Evolutionary conservation across 2,797 vertebrate species (phyloP), one percentile per base, ranked within the genome.

Genomic region (Ctenopoma kingsleyae): DNA sequence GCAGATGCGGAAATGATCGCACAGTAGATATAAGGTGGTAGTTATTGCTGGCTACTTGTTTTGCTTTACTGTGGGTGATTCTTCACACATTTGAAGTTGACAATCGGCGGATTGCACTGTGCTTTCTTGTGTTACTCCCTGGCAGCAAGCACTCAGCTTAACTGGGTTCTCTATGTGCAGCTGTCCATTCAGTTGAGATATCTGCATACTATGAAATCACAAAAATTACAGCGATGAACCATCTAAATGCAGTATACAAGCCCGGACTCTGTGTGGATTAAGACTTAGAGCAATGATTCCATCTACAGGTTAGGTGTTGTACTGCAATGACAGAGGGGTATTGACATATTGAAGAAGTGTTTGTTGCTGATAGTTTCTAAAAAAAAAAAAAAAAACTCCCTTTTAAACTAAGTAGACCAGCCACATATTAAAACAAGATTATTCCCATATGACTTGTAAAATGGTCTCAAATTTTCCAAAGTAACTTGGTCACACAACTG

Each of bases 401-500:
- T 88, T 91, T 90, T 69, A 77, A 81, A 84, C 57, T 71, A 90
- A 86, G 88, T 88, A 94, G 91, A 90, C 92, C 91, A 87, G 90
- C 87, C 91, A 93, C 88, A 89, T 83, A 85, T 89, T 87, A 89
- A 91, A 92, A 92, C 44, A 73, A 73, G 87, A 81, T 74, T 78
- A 22, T 81, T 68, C 83, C 59, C 35, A 67, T 73, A 78, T 75
- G 70, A 88, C 68, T 88, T 75, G 78, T 88, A 91, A 92, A 94
- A 92, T 85, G 80, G 78, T 93, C 87, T 76, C 55, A 73, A 84
- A 81, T 71, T 82, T 82, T 80, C 65, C 72, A 79, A 90, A 86
- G 79, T 79, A 88, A 91, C 90, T 94, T 94, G 92, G 93, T 95
- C 93, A 93, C 89, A 90, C 86, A 88, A 89, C 76, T 81, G 78